These are phyloP conservation scores for Drosophila nr. perissopoda DNA, from an alignment of 2,888 invertebrate genomes.

Conservation along the genomic window DNA sequence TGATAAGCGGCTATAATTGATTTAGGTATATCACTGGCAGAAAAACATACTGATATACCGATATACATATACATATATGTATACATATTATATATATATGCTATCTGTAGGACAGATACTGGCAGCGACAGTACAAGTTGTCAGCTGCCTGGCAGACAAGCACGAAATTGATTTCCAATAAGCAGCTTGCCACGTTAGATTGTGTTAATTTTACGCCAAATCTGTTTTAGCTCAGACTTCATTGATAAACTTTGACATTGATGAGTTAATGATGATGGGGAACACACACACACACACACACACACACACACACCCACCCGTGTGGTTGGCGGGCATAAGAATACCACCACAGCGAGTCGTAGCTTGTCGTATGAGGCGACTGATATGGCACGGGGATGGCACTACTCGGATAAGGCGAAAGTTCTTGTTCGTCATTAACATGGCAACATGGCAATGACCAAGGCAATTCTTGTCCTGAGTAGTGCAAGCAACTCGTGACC, in stretches of 20 bases:
- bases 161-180: conserved; percentile 77
- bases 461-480: no score
- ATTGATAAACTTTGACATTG: conserved; percentile 80
- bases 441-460: no score
- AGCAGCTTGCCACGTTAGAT: conserved; percentile 67
- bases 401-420: no score
- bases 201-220: conserved; percentile 80
- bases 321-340: no score
- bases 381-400: no score
- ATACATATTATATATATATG: not conserved
- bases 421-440: no score
- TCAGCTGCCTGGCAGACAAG: conserved; percentile 54
- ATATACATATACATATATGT: not conserved
- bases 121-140: conserved; percentile 44
- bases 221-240: conserved; percentile 70
- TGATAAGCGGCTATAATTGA: conserved; percentile 70
- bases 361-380: no score
- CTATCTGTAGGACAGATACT: conserved; percentile 16
- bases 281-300: conserved; percentile 27
- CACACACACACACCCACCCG: conserved; percentile 15
- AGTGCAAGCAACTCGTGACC: no score
- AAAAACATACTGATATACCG: conserved; percentile 14
- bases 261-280: conserved; percentile 81
- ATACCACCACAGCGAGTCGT: no score
- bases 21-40: conserved; percentile 53